phyloP scores from a whole-genome alignment of 2,797 vertebrate genomes.

The Paramormyrops hopkinsi region DNA sequence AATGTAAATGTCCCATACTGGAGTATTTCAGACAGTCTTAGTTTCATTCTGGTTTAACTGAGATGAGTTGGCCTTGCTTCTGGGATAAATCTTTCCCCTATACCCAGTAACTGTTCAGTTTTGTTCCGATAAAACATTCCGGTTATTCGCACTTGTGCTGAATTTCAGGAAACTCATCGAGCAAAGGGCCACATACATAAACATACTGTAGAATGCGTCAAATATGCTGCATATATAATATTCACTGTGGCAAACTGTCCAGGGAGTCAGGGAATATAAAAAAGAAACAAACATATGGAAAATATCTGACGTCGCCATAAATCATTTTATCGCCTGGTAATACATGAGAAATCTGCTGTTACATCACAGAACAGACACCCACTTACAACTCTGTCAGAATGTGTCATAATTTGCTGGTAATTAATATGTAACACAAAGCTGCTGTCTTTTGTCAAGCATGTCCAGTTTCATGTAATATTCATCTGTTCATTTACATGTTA shows the following conservation, averaged over 20 bases:
- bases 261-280: not conserved
- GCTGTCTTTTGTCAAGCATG: not conserved
- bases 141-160: not conserved
- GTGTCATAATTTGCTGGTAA: not conserved
- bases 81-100: not conserved
- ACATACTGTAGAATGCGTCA: not conserved
- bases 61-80: not conserved
- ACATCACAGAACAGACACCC: not conserved
- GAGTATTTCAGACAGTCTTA: not conserved
- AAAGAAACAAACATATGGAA: not conserved
- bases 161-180: not conserved
- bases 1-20: not conserved
- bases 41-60: not conserved
- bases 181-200: not conserved
- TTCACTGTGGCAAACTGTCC: not conserved
- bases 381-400: not conserved
- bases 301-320: not conserved
- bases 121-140: not conserved
- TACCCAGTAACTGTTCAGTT: not conserved
- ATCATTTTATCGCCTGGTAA: not conserved
- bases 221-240: not conserved
- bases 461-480: not conserved
- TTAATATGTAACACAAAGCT: not conserved
- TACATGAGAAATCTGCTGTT: not conserved
- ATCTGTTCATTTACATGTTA: not conserved